phyloP scores from a whole-genome alignment of 2,797 vertebrate genomes.

The Dermochelys coriacea region DNA sequence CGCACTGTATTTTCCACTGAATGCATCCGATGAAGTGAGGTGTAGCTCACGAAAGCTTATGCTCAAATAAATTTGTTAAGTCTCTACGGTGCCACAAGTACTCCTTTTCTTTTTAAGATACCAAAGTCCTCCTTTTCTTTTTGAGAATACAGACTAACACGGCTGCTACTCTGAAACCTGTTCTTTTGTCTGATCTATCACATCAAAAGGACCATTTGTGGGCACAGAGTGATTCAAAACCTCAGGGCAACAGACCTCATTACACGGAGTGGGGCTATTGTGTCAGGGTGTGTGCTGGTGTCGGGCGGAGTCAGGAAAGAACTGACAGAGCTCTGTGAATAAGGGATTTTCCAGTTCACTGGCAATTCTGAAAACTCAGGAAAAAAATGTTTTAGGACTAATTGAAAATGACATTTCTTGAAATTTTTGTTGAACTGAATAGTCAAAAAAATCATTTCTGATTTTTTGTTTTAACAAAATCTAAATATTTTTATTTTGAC shows the following conservation, averaged over 20 bases:
- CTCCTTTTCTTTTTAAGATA: too few relatives aligned
- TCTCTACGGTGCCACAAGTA: too few relatives aligned
- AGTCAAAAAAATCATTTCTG: background rate
- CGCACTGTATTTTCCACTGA: too few relatives aligned
- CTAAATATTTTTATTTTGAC: background rate
- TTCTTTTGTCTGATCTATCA: background rate
- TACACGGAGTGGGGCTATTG: rapidly evolving
- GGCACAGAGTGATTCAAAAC: background rate
- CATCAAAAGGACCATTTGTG: rapidly evolving
- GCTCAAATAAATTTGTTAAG: too few relatives aligned
- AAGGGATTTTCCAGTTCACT: background rate
- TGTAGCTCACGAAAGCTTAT: background rate
- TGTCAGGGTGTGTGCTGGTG: background rate
- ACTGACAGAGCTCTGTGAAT: background rate
- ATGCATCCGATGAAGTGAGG: background rate
- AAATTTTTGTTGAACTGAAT: background rate
- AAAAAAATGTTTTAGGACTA: background rate
- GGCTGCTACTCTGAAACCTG: background rate
- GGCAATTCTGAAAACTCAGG: background rate
- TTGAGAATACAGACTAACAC: too few relatives aligned
- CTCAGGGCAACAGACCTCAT: background rate
- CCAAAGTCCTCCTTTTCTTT: too few relatives aligned
- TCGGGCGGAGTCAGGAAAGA: background rate
- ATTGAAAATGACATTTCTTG: background rate
- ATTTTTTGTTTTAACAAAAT: background rate